Conservation (phyloP, 2,797 vertebrate species). For the Leucoraja ocellata region DNA sequence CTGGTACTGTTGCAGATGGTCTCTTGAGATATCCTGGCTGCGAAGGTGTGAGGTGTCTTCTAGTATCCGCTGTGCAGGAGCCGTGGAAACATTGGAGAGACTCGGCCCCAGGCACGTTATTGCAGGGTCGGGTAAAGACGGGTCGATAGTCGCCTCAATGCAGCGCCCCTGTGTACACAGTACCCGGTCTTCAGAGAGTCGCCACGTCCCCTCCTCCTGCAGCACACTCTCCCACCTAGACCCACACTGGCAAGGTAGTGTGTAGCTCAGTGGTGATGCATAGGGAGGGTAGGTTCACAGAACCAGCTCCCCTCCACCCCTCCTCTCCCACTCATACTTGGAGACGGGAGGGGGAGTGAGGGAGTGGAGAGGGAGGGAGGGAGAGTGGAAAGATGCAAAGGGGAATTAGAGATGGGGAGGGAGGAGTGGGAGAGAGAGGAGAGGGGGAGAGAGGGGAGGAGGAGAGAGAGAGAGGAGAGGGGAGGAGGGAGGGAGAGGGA, state of each 20-base stretch:
- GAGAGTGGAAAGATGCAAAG: background rate
- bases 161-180: background rate
- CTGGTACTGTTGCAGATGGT: background rate
- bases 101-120: background rate
- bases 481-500: no score
- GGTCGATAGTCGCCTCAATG: background rate
- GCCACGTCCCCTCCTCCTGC: background rate
- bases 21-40: background rate
- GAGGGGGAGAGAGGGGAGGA: no score
- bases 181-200: background rate
- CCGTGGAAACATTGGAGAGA: background rate
- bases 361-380: no score
- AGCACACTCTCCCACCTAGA: accelerated
- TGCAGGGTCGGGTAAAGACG: background rate
- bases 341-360: background rate
- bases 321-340: background rate
- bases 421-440: no score
- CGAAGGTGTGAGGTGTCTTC: background rate
- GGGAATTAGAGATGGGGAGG: background rate
- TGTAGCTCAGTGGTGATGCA: background rate
- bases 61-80: no score
- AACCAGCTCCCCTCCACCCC: background rate
- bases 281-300: background rate
- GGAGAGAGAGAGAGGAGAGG: no score
- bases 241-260: background rate